A percentile compares a stretch with the other conserved stretches of the same genome.
Conservation (phyloP, 2,113 vertebrate genomes). For the Limnothrissa miodon region DNA sequence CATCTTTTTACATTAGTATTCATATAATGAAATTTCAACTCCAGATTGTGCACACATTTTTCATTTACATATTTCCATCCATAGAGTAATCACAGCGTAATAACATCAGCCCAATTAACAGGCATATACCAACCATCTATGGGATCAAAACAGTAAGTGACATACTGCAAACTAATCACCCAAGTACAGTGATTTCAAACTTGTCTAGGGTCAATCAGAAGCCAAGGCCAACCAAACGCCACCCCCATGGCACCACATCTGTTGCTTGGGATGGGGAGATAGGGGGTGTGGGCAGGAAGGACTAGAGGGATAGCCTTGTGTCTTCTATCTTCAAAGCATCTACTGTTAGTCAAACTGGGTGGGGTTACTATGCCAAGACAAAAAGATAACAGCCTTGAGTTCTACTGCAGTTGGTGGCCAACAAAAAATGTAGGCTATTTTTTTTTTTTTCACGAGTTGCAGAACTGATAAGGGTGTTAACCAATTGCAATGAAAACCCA, state of each 20-base stretch:
- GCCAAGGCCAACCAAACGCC: not conserved
- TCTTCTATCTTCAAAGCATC: not conserved
- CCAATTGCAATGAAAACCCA: too few species aligned
- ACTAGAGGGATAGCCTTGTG: not conserved
- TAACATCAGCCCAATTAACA: too few species aligned
- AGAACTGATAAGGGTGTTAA: not conserved
- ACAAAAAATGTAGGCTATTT: not conserved
- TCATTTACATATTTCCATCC: too few species aligned
- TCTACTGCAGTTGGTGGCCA: not conserved
- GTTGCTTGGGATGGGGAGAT: not conserved
- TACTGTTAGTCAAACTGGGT: not conserved
- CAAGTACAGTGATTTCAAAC: not conserved
- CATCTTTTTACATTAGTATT: too few species aligned
- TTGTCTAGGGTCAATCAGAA: not conserved
- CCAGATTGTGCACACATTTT: too few species aligned
- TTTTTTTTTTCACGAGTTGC: not conserved
- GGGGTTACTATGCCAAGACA: not conserved
- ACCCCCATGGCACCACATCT: not conserved
- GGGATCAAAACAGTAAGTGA: too few species aligned
- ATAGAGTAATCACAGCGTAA: too few species aligned
- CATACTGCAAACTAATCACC: too few species aligned
- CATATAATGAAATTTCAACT: too few species aligned
- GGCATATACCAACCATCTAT: too few species aligned
- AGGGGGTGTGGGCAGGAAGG: not conserved
- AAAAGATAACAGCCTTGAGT: not conserved